These are phyloP conservation scores for Idris sp. DNA, from an alignment of 1,140 invertebrate genomes.

Conservation along the genomic window DNA sequence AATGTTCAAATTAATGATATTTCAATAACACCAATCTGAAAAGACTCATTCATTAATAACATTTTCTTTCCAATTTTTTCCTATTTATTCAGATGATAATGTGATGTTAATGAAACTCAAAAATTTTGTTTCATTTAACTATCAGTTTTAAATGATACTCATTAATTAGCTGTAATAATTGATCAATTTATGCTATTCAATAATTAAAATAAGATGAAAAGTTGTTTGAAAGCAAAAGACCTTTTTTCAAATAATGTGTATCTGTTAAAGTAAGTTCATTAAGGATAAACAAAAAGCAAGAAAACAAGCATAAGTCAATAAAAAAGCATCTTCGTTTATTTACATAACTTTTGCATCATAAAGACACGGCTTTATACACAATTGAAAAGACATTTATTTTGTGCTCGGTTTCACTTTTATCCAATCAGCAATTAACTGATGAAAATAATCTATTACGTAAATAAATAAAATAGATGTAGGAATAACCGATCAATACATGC, in stretches of 20 bases:
- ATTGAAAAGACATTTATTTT: not conserved
- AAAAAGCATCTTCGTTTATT: too few species aligned
- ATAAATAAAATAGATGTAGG: too few species aligned
- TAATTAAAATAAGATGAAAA: not conserved
- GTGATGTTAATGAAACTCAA: slow-evolving; percentile 14
- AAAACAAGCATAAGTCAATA: too few species aligned
- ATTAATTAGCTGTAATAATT: slow-evolving; percentile 26
- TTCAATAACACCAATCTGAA: slow-evolving; percentile 23
- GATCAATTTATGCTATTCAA: slow-evolving; percentile 3
- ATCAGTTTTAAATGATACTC: too few species aligned
- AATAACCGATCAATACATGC: too few species aligned
- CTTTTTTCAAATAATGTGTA: too few species aligned
- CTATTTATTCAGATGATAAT: slow-evolving; percentile 17
- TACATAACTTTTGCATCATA: too few species aligned
- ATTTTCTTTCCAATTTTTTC: slow-evolving; percentile 30
- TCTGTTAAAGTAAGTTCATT: not conserved
- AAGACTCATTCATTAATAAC: slow-evolving; percentile 32
- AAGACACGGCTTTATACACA: not conserved
- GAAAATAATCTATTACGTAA: too few species aligned
- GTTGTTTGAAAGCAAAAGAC: too few species aligned
- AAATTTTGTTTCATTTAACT: slow-evolving; percentile 10
- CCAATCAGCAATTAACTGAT: too few species aligned
- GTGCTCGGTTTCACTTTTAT: too few species aligned
- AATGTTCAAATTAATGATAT: slow-evolving; percentile 35
- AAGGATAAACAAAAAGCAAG: not conserved